Evolutionary conservation across 2,888 invertebrate genomes (phyloP), one percentile per base, ranked within the genome.

Genomic region (Drosophila helvetica): DNA sequence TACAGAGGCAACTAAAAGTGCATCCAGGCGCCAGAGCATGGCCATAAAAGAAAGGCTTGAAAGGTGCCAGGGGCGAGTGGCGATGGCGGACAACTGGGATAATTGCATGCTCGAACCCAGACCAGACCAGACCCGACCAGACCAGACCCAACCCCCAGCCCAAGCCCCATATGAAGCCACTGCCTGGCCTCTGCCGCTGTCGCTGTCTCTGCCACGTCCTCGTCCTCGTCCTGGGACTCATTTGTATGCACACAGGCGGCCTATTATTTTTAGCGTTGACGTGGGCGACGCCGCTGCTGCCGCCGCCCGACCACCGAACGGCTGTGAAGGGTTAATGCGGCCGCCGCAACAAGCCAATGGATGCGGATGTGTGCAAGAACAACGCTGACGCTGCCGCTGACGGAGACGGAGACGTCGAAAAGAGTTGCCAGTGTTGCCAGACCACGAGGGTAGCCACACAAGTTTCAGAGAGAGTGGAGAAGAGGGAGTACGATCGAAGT

Each of bases 201-300:
- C 33, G 7, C n/a, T 3, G 1, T 9, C 27, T 6, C n/a, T 3
- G 7, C 43, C 25, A 30, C 45, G 8, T 8, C 8, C 25, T 8
- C 7, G 25, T 25, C 25, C 25, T 25, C 27, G 57, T 38, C 63
- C 48, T 54, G 80, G 84, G 79, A 78, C 83, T 84, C 86, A 86
- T 84, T 84, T 86, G 74, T 79, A 84, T 84, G 84, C 83, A 84
- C 78, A 77, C 83, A 74, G 75, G 86, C 83, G 86, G 81, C 84
- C 81, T 84, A 86, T 83, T 80, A 83, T 80, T 78, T 85, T 81
- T 80, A 83, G 86, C 67, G 78, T 69, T 73, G 75, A 73, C 64
- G 74, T 68, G 77, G 61, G 73, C 79, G 76, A 57, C 66, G 58
- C 47, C 62, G 60, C 42, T 15, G 19, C 18, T 54, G 25, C 33